Base-by-base conservation (phyloP, 2,113 vertebrate species). In the Macaca nemestrina region DNA sequence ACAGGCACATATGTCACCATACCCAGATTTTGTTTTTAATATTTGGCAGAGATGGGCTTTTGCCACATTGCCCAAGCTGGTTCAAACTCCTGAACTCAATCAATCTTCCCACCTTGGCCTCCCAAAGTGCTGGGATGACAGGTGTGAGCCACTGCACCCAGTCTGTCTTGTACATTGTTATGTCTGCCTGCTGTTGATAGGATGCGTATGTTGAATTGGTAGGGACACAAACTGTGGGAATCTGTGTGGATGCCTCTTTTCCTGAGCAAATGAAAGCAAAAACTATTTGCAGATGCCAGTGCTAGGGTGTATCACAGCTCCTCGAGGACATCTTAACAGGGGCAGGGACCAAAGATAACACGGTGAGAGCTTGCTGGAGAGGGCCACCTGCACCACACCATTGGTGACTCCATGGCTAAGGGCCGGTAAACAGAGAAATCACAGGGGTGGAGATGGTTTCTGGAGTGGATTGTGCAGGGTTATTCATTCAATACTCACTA, bases 221-320 rank as follows among this genome's bases (percentile, higher is more conserved):
- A 75, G 25, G 23, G 17, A 70, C 35, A 59, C 55, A 45, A 38
- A 84, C 17, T 40, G 48, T 68, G 68, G 59, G 67, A 73, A 57
- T 88, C 43, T 83, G 55, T 76, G 45, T 75, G 10, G 3, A 27
- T 50, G 61, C 50, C 22, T 94, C 32, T 76, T 9, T 89, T 94
- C 10, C 59, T 78, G 35, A 96, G 40, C n/a, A 45, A 92, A 90
- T 73, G 40, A 89, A 88, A 90, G 38, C 50, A 48, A 96, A 90
- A 61, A 50, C 11, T 35, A 12, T 57, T 76, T 61, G 59, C 83
- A 88, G 45, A 91, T 59, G 11, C 13, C 35, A 3, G 23, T 88
- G 16, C 35, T 67, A 7, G 23, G 23, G 43, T 12, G 12, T 43
- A 32, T 25, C 27, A 61, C 8, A 82, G 5, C 38, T 64, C 22